Evolutionary conservation across 2,888 invertebrate genomes (phyloP).

Genomic region (Acrobasis suavella): DNA sequence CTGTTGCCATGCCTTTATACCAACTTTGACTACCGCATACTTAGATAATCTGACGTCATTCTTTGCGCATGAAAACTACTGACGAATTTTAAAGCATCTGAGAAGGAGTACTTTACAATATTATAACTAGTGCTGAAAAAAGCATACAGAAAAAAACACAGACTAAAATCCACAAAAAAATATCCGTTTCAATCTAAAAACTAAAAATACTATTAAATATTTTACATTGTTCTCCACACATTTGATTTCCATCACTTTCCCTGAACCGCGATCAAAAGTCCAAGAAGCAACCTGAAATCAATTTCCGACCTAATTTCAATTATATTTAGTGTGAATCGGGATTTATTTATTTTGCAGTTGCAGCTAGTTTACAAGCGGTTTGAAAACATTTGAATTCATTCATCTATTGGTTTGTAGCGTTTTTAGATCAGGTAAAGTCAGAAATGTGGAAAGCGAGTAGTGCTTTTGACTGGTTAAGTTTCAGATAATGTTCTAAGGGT

Average conservation of each 20-base stretch:
- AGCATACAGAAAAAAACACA: no score
- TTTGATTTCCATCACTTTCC: conserved; percentile 2
- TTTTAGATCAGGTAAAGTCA: background rate
- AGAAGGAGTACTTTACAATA: no score
- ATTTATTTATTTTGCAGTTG: conserved; percentile 17
- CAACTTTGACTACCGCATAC: no score
- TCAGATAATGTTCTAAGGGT: no score
- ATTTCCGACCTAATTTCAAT: conserved; percentile 44
- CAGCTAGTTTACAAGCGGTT: conserved; percentile 46
- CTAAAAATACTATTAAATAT: background rate
- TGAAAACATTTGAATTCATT: conserved; percentile 56
- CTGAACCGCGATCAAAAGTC: background rate
- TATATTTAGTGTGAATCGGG: conserved; percentile 43
- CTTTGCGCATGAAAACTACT: no score
- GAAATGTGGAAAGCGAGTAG: background rate
- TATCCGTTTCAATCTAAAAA: background rate
- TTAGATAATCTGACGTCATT: no score
- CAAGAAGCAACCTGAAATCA: conserved; percentile 6
- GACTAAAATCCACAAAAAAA: no score
- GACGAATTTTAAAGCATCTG: no score
- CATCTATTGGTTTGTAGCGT: conserved; percentile 30
- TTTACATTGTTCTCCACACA: background rate
- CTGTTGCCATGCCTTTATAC: no score
- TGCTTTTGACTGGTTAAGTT: background rate
- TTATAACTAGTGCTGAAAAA: no score